A percentile compares a stretch with the other conserved stretches of the same genome.
Evolutionary conservation across 2,797 vertebrate genomes (phyloP).

Genomic region (Pseudochaenichthys georgianus): DNA sequence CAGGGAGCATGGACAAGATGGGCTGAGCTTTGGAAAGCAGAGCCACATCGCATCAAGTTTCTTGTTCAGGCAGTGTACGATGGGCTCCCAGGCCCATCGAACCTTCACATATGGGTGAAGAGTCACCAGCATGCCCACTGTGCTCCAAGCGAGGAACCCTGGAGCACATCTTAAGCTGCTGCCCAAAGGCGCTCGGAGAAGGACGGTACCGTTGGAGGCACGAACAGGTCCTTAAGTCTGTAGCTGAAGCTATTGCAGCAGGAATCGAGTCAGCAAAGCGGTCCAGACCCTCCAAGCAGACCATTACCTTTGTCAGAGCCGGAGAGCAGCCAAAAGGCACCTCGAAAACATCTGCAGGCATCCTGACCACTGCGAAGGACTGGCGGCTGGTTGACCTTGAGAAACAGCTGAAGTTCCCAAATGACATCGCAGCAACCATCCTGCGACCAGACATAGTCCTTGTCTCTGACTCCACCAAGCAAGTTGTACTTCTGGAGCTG

Average conservation of each 20-base stretch:
- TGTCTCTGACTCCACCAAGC: too few species aligned
- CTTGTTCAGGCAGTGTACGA: neutral
- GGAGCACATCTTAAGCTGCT: too few species aligned
- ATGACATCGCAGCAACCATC: too few species aligned
- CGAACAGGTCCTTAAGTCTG: neutral
- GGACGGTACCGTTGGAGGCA: neutral
- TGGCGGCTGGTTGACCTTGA: too few species aligned
- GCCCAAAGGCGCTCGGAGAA: neutral
- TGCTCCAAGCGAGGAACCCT: neutral
- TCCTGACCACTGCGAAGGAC: too few species aligned
- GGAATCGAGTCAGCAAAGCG: neutral
- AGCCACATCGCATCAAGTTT: neutral
- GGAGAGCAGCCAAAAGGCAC: too few species aligned
- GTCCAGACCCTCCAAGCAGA: too few species aligned
- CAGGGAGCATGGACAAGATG: neutral
- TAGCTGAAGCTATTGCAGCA: neutral
- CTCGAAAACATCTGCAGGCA: too few species aligned
- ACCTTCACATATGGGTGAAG: neutral
- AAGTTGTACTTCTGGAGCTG: too few species aligned
- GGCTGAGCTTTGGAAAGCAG: neutral
- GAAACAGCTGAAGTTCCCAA: too few species aligned
- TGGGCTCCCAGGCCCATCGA: neutral
- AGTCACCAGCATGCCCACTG: neutral
- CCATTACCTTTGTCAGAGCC: too few species aligned
- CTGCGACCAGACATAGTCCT: too few species aligned